phyloP scores from a whole-genome alignment of 2,888 invertebrate genomes.

The Invenusta paracnida region DNA sequence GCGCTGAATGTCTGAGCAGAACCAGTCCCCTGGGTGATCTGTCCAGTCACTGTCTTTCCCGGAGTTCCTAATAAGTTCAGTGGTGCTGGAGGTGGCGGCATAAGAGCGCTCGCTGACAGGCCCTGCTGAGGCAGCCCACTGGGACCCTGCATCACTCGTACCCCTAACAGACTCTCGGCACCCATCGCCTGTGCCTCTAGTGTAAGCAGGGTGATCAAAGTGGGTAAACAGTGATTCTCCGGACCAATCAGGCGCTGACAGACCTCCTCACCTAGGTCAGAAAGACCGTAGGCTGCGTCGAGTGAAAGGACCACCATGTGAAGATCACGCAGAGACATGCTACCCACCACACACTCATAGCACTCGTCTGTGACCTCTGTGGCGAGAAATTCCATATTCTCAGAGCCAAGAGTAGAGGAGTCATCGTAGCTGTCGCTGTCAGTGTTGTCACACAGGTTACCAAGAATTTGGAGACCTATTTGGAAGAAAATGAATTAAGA shows the following conservation, averaged over 20 bases:
- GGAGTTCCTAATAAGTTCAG: not conserved
- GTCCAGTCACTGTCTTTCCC: not conserved
- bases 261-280: constrained; percentile 1
- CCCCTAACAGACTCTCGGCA: constrained; percentile 34
- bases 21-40: not conserved
- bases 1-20: no score
- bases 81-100: constrained; percentile 39
- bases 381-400: constrained; percentile 35
- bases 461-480: constrained; percentile 40
- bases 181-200: constrained; percentile 41
- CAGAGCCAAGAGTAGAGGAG: not conserved
- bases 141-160: constrained; percentile 39
- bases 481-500: not conserved
- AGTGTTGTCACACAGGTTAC: constrained; percentile 27
- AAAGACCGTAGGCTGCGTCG: constrained; percentile 37
- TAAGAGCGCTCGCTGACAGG: constrained; percentile 31
- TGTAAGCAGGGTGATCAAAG: constrained; percentile 27
- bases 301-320: constrained; percentile 39
- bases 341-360: constrained; percentile 29
- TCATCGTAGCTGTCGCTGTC: constrained; percentile 6
- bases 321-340: constrained; percentile 33
- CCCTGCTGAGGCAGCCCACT: not conserved
- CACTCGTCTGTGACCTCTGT: constrained; percentile 19
- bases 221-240: constrained; percentile 19
- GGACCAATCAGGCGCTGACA: constrained; percentile 20